Conservation (phyloP, 2,797 vertebrate species). For the Mormyrops boulengeri region DNA sequence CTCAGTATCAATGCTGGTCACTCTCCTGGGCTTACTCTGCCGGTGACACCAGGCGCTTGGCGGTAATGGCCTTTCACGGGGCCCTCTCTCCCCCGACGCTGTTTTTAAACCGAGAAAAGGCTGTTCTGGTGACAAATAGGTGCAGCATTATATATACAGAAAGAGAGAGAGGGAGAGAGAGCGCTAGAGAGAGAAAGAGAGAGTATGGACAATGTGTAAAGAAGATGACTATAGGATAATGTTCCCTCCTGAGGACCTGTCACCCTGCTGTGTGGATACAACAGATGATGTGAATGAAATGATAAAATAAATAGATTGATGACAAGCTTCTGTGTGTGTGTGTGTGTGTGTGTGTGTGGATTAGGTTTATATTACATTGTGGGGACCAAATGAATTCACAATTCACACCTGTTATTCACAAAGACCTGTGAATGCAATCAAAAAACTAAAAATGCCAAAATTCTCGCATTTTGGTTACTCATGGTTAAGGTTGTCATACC, state of each 20-base stretch:
- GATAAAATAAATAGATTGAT: conserved; percentile 5
- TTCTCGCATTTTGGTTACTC: neutral
- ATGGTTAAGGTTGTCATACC: neutral
- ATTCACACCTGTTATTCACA: too few species aligned
- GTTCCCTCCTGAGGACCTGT: conserved; percentile 23
- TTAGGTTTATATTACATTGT: neutral
- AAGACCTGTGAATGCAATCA: neutral
- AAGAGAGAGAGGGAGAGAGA: neutral
- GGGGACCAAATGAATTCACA: neutral
- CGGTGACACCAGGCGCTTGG: conserved; percentile 53
- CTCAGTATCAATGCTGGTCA: conserved; percentile 48
- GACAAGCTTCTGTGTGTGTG: neutral
- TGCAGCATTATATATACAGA: conserved; percentile 18
- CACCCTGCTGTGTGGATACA: conserved; percentile 3
- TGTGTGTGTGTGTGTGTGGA: neutral
- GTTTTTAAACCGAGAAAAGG: conserved; percentile 4
- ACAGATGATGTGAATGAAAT: neutral
- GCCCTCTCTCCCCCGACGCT: conserved; percentile 36
- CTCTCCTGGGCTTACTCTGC: conserved; percentile 63
- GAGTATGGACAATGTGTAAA: conserved; percentile 36
- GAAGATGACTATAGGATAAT: conserved; percentile 23
- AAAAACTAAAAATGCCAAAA: neutral
- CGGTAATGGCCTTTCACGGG: conserved; percentile 58
- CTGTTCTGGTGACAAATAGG: conserved; percentile 21
- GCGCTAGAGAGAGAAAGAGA: neutral